Percentiles rank a stretch among this genome's conserved stretches.
Evolutionary conservation across 2,888 invertebrate species (phyloP).

Genomic region (Drosophila paramelanica): DNA sequence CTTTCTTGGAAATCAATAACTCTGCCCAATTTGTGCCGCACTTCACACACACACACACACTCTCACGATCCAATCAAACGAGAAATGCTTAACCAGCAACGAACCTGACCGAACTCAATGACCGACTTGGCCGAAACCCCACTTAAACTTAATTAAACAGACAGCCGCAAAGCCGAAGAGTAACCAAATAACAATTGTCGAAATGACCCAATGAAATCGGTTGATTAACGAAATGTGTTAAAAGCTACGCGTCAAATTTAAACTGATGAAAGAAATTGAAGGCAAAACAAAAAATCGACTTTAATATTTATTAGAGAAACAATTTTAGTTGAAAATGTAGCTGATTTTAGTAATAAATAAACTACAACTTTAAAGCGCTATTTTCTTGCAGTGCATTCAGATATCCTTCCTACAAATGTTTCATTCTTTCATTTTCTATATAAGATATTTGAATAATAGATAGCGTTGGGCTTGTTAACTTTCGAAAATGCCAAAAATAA

Average conservation of each 20-base stretch:
- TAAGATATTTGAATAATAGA: slow-evolving; percentile 15
- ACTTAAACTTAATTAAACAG: slow-evolving; percentile 62
- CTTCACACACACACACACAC: slow-evolving; percentile 35
- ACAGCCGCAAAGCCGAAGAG: slow-evolving; percentile 14
- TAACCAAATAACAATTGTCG: slow-evolving; percentile 40
- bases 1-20: slow-evolving; percentile 75
- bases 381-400: not conserved
- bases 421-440: slow-evolving; percentile 19
- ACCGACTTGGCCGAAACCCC: slow-evolving; percentile 33
- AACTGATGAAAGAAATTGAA: not conserved
- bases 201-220: slow-evolving; percentile 35
- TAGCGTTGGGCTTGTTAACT: slow-evolving; percentile 59
- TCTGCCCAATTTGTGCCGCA: slow-evolving; percentile 43
- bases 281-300: not conserved
- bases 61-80: slow-evolving; percentile 52
- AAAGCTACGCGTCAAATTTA: slow-evolving; percentile 7
- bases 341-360: no score
- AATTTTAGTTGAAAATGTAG: no score
- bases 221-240: slow-evolving; percentile 55
- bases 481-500: slow-evolving; percentile 66
- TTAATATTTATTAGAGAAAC: not conserved
- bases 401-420: not conserved
- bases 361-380: slow-evolving; percentile 6
- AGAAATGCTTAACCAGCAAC: slow-evolving; percentile 32
- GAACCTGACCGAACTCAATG: slow-evolving; percentile 19